Base-by-base conservation (phyloP, 2,888 invertebrate genomes). In the Ophraella communa region DNA sequence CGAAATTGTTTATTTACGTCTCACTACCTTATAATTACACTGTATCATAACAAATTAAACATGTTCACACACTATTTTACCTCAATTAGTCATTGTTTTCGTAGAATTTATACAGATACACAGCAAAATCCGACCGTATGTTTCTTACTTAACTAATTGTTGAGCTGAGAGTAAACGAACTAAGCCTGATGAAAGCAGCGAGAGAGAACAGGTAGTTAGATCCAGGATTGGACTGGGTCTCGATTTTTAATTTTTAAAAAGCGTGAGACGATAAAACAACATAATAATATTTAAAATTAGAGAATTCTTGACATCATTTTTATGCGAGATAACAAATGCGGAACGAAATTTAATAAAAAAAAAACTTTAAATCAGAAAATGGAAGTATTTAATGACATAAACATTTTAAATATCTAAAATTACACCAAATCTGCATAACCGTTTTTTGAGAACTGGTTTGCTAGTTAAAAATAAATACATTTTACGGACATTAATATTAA, bases 161-260 rank as follows among this genome's bases (percentile, higher is more conserved):
- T 64, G 68, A 71, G 73, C 75, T 77, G 75, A 76, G 74, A 74
- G 70, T 71, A 71, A 55, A 55, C 55, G 45, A 62, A 62, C 62
- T 55, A 49, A 62, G 55, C 55, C 66, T 72, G 70, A 65, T 63
- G 62, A 55, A 59, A 49, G 59, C 51, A 67, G 74, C 73, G 79
- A 77, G 77, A 75, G 78, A 77, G 78, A 79, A 78, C 78, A 78
- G 79, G 78, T 78, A 78, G 78, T 77, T 39, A 58, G 51, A 51
- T 5, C 18, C 59, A 59, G 59, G 39, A 23, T 10, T 27, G 59
- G 59, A 59, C 39, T 39, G n/a, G 18, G 17, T 33, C 17, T 17
- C 5, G 14, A 8, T 17, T 17, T 14, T 4, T 14, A 14, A 5
- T 39, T 5, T 39, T 39, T 17, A 14, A 39, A 1, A 39, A 39